These are phyloP conservation scores for Fabriciana adippe DNA, from an alignment of 2,888 invertebrate genomes.

Conservation along the genomic window DNA sequence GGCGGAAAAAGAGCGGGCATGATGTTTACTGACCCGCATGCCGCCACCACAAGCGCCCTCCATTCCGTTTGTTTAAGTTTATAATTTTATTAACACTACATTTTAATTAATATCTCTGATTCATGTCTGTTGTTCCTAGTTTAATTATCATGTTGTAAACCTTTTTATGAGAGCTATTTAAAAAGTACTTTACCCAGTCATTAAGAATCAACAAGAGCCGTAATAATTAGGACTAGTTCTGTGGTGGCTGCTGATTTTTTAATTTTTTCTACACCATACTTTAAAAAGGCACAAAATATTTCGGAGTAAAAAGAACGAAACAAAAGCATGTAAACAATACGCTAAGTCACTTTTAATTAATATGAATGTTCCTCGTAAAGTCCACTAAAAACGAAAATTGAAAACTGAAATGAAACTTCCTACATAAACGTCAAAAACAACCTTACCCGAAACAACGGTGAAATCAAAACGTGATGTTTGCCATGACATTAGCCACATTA, in stretches of 20 bases:
- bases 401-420: slow-evolving; percentile 6
- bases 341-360: too few relatives aligned
- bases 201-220: too few relatives aligned
- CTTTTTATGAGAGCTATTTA: slow-evolving; percentile 1
- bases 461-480: slow-evolving; percentile 30
- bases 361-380: background rate
- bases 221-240: too few relatives aligned
- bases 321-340: too few relatives aligned
- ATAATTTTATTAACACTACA: slow-evolving; percentile 45
- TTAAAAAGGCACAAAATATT: too few relatives aligned
- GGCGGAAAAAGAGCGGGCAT: slow-evolving; percentile 55
- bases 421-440: slow-evolving; percentile 21
- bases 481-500: slow-evolving; percentile 36
- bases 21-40: slow-evolving; percentile 68
- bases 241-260: too few relatives aligned
- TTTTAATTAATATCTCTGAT: slow-evolving; percentile 44
- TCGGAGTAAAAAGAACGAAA: too few relatives aligned
- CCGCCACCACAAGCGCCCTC: slow-evolving; percentile 48
- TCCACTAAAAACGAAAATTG: slow-evolving; percentile 3
- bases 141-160: slow-evolving; percentile 24
- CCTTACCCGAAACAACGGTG: slow-evolving; percentile 16
- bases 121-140: slow-evolving; percentile 31
- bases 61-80: slow-evolving; percentile 47
- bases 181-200: background rate
- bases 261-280: too few relatives aligned